Conservation (phyloP, 2,797 vertebrate genomes). For the Kryptolebias ocellatus region DNA sequence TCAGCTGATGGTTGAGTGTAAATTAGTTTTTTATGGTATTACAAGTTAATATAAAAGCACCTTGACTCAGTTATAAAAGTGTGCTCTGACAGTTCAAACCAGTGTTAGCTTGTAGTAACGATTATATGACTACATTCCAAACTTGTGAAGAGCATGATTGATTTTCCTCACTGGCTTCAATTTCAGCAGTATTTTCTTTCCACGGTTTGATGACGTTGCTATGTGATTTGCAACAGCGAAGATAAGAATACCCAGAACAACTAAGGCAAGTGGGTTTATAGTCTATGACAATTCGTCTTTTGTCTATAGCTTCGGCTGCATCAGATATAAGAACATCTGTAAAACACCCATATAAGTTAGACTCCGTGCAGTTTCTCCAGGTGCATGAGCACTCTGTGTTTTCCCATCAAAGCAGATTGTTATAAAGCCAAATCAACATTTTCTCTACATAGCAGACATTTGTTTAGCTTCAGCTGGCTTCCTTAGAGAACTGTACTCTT, state of each 20-base stretch:
- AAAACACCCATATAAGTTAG: background rate
- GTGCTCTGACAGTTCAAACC: background rate
- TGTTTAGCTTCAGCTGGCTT: slow-evolving; percentile 12
- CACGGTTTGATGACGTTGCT: no score
- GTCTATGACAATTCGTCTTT: slow-evolving; percentile 8
- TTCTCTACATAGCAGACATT: slow-evolving; percentile 11
- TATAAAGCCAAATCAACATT: slow-evolving; percentile 13
- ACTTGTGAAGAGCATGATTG: background rate
- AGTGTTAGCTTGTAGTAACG: slow-evolving; percentile 11
- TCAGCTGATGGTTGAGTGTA: background rate
- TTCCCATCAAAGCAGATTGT: slow-evolving; percentile 14
- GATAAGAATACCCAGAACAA: no score
- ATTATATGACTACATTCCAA: slow-evolving; percentile 15
- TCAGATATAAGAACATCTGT: slow-evolving; percentile 19
- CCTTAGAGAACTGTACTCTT: slow-evolving; percentile 23
- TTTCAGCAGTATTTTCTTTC: background rate
- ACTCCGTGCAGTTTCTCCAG: background rate
- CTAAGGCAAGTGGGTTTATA: background rate
- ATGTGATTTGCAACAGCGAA: no score
- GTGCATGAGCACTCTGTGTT: slow-evolving; percentile 3
- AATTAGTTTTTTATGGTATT: background rate
- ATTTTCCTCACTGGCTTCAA: background rate
- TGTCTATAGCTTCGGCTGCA: background rate
- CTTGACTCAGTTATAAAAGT: no score
- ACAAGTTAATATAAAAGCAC: no score